A percentile compares a stretch with the other conserved stretches of the same genome.
Conservation (phyloP, 64 coral and sea anemone genomes). For the Stichodactyla mertensii region DNA sequence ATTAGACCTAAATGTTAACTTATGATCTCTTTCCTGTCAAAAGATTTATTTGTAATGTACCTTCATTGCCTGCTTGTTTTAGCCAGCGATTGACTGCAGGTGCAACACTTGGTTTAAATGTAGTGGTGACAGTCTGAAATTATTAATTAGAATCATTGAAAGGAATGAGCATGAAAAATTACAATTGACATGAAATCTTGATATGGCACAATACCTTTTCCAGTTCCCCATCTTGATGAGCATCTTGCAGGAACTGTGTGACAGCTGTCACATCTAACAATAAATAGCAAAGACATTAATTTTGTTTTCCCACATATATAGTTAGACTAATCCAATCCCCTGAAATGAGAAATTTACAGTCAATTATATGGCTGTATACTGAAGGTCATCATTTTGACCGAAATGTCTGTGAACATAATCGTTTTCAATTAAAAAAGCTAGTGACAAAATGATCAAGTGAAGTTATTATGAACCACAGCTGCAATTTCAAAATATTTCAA, state of each 20-base stretch:
- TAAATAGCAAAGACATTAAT: neutral
- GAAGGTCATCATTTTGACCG: too few relatives aligned
- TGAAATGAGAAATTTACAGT: too few relatives aligned
- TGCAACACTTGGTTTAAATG: constrained; percentile 79
- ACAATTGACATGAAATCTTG: neutral
- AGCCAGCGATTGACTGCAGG: constrained; percentile 89
- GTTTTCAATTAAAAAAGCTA: too few relatives aligned
- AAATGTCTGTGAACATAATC: too few relatives aligned
- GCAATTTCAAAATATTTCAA: too few relatives aligned
- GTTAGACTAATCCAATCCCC: too few relatives aligned
- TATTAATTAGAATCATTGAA: neutral
- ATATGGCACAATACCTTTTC: neutral
- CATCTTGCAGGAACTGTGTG: constrained; percentile 6
- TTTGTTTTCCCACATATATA: too few relatives aligned
- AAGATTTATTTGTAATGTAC: neutral
- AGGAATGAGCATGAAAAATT: neutral
- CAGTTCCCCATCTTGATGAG: neutral
- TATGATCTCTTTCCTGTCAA: too few relatives aligned
- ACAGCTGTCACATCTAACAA: constrained; percentile 8
- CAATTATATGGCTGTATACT: too few relatives aligned
- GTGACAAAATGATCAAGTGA: too few relatives aligned
- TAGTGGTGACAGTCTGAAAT: constrained; percentile 66
- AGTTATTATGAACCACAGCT: too few relatives aligned
- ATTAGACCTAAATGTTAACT: too few relatives aligned
- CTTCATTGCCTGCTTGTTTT: constrained; percentile 88